phyloP scores from a whole-genome alignment of 2,113 vertebrate genomes.

The Xenus cinereus region DNA sequence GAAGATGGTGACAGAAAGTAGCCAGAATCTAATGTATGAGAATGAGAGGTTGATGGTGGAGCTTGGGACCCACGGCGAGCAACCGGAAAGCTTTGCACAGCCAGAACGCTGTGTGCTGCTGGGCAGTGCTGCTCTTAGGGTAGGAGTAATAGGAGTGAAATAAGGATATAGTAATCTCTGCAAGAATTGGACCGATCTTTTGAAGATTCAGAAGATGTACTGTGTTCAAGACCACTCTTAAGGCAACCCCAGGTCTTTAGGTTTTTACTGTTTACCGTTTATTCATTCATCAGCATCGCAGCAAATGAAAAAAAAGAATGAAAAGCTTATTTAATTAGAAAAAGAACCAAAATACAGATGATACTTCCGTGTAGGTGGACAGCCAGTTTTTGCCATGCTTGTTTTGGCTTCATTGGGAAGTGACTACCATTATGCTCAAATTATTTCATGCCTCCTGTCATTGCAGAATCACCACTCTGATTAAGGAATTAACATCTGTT shows the following conservation, averaged over 20 bases:
- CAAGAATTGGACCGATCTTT: background rate
- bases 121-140: background rate
- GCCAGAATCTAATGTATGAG: background rate
- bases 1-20: background rate
- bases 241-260: background rate
- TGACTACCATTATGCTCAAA: background rate
- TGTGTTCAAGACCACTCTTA: background rate
- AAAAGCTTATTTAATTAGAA: background rate
- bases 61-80: background rate
- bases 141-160: background rate
- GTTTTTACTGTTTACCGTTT: background rate
- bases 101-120: background rate
- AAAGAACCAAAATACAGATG: background rate
- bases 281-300: background rate
- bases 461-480: background rate
- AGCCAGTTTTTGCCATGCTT: background rate
- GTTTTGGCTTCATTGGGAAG: background rate
- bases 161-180: background rate
- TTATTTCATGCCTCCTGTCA: background rate
- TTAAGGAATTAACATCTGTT: background rate
- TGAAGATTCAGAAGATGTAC: background rate
- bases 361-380: background rate
- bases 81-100: background rate
- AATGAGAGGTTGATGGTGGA: background rate
- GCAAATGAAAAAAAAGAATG: background rate